Base-by-base conservation (phyloP, 2,113 vertebrate species). In the Catagonus wagneri region DNA sequence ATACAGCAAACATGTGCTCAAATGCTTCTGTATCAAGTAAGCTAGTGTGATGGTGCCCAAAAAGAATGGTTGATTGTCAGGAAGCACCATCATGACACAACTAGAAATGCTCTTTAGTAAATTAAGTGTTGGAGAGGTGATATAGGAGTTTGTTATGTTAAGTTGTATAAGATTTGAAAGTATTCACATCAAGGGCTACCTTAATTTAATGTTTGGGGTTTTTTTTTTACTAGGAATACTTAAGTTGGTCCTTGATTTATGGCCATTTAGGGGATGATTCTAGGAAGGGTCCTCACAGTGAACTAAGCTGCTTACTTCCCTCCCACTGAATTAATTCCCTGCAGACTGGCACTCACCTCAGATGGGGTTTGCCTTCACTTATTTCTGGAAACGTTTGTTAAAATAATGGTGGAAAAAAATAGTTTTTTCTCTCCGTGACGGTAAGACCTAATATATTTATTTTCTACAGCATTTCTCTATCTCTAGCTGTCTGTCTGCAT, bases 401-500 rank as follows among this genome's bases (percentile, higher is more conserved):
- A 83, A 94, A 75, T 83, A 81, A 16, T 60, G 22, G n/a, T 93
- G 12, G 19, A 58, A 68, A 85, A 68, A 63, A 32, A 17, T 29
- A 19, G 4, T 22, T 23, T 83, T 92, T 92, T 79, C 68, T 92
- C 89, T 79, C 36, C 13, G 15, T 61, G 66, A 79, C 63, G 39
- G 6, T 63, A 85, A 68, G 29, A 17, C 15, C 80, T 84, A 71
- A 78, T 71, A 23, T 95, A 7, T 93, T 96, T 84, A 19, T 92
- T 83, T 94, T 90, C 91, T 88, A 50, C 83, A 97, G 85, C 86
- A 65, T 94, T 95, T 89, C 61, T 91, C 63, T 29, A 1, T 75
- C 76, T 50, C 3, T 89, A 96, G 84, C 63, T 71, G 39, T 32
- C 34, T 94, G 50, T 90, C 6, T 81, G 27, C 89, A 19, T 74